phyloP scores from a whole-genome alignment of 2,113 vertebrate species.

The Aspiorhynchus laticeps region DNA sequence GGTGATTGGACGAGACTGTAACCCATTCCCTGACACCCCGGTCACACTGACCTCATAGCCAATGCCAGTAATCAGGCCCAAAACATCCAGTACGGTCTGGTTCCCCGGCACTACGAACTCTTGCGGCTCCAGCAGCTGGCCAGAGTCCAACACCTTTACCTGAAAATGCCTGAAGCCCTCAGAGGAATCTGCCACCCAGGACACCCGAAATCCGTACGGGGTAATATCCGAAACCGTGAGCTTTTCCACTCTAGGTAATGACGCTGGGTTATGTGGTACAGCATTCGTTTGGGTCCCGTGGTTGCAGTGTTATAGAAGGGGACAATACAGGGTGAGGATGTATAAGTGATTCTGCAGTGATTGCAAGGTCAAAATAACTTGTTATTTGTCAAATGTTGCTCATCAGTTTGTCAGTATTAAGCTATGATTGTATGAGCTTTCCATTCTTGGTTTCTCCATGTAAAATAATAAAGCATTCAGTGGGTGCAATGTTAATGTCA shows the following conservation, averaged over 20 bases:
- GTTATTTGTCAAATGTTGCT: neutral
- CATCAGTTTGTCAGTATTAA: neutral
- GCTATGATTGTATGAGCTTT: neutral
- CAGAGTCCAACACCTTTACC: slow-evolving; percentile 92
- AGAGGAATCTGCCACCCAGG: slow-evolving; percentile 67
- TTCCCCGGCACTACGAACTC: slow-evolving; percentile 74
- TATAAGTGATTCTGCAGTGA: slow-evolving; percentile 63
- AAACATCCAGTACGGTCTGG: slow-evolving; percentile 73
- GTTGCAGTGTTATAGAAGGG: slow-evolving; percentile 53
- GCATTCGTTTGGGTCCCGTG: slow-evolving; percentile 32
- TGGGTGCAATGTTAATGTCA: neutral
- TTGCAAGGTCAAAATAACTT: slow-evolving; percentile 65
- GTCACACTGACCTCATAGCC: slow-evolving; percentile 85
- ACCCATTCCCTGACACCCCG: slow-evolving; percentile 85
- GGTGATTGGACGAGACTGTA: slow-evolving; percentile 87
- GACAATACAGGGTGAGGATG: slow-evolving; percentile 67
- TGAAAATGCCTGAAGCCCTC: slow-evolving; percentile 86
- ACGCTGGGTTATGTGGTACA: slow-evolving; percentile 71
- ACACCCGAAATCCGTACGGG: slow-evolving; percentile 81
- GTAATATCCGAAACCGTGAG: slow-evolving; percentile 88
- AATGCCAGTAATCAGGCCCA: slow-evolving; percentile 81
- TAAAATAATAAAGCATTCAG: neutral
- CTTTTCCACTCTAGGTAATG: slow-evolving; percentile 93
- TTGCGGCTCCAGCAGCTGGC: slow-evolving; percentile 93
- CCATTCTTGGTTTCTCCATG: neutral